phyloP scores from a whole-genome alignment of 2,113 vertebrate genomes.

The Pseudorasbora parva region DNA sequence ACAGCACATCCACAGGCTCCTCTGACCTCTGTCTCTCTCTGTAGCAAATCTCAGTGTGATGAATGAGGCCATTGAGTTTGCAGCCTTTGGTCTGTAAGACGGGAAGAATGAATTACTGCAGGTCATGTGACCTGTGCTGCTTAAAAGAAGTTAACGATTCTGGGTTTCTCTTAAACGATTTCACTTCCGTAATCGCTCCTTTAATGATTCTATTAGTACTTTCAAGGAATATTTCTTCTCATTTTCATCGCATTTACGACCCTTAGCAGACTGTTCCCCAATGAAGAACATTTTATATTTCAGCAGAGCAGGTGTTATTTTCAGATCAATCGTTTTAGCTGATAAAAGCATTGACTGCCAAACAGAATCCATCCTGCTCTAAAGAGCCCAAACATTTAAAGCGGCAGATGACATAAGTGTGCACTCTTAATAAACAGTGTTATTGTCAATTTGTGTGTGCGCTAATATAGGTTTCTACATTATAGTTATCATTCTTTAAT shows the following conservation, averaged over 20 bases:
- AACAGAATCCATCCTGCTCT: neutral
- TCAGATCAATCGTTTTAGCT: too few relatives aligned
- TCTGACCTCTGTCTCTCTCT: slow-evolving; percentile 23
- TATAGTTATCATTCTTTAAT: neutral
- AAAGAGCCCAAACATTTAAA: neutral
- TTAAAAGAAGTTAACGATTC: neutral
- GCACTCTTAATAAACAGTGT: neutral
- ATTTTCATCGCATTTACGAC: neutral
- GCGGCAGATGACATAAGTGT: neutral
- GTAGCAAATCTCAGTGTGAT: slow-evolving; percentile 28
- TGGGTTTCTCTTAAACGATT: neutral
- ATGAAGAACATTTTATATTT: neutral
- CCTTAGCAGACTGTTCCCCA: neutral
- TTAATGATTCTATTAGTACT: neutral
- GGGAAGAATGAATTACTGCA: slow-evolving; percentile 25
- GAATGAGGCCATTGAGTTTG: slow-evolving; percentile 54
- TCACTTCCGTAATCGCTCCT: neutral
- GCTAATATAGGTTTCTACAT: neutral
- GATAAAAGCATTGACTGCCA: neutral
- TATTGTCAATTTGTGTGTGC: neutral
- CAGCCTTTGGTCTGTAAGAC: slow-evolving; percentile 15
- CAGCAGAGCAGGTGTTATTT: neutral
- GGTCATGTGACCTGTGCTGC: slow-evolving; percentile 2
- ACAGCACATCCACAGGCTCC: neutral
- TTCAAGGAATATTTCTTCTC: neutral